Percentiles rank a stretch among this genome's conserved stretches.
phyloP scores from a whole-genome alignment of 2,113 vertebrate species.

The Python bivittatus region DNA sequence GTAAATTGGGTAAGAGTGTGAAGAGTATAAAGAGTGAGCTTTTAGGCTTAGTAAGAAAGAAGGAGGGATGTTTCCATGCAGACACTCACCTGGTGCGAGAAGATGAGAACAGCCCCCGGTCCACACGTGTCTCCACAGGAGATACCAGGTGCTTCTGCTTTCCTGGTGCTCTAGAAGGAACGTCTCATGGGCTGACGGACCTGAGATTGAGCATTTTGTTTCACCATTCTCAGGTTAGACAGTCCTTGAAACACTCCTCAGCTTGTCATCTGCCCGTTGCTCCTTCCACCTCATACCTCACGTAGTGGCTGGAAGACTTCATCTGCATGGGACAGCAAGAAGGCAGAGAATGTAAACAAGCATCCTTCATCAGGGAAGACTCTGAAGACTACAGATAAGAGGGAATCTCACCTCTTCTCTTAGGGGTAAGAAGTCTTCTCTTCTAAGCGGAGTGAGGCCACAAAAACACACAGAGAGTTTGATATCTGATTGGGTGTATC shows the following conservation, averaged over 20 bases:
- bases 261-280: background rate
- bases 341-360: background rate
- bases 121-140: fast-evolving
- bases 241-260: constrained; percentile 87
- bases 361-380: background rate
- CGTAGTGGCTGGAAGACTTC: background rate
- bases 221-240: constrained; percentile 95
- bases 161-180: constrained; percentile 62
- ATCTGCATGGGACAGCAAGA: background rate
- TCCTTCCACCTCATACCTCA: no score
- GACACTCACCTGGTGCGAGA: background rate
- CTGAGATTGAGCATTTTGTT: constrained; percentile 87
- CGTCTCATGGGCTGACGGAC: constrained; percentile 93
- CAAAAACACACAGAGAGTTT: background rate
- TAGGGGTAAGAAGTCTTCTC: no score
- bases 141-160: fast-evolving
- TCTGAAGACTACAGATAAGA: background rate
- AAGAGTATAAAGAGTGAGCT: no score
- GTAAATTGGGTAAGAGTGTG: background rate
- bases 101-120: background rate
- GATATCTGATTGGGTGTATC: background rate
- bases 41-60: background rate
- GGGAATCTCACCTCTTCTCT: no score
- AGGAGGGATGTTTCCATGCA: background rate
- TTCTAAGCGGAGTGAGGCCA: background rate